Conservation (phyloP, 2,797 vertebrate genomes). For the Lutjanus campechanus region DNA sequence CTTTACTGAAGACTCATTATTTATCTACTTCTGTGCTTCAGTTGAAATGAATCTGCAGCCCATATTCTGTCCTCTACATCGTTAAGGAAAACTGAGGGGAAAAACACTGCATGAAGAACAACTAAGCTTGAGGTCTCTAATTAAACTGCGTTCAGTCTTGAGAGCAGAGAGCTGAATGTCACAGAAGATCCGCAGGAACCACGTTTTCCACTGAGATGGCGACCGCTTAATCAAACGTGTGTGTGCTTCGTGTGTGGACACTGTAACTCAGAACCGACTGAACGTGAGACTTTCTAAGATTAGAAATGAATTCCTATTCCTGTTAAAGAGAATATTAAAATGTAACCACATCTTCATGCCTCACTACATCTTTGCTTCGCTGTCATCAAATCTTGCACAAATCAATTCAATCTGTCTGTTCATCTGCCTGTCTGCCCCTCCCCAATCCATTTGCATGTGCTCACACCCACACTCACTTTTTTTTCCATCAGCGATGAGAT, state of each 20-base stretch:
- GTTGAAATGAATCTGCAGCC: slow-evolving; percentile 31
- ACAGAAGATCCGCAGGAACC: slow-evolving; percentile 5
- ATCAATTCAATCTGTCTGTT: slow-evolving; percentile 59
- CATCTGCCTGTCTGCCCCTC: slow-evolving; percentile 45
- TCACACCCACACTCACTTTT: slow-evolving; percentile 67
- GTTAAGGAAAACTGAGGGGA: slow-evolving; percentile 37
- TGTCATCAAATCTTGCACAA: slow-evolving; percentile 52
- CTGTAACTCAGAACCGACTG: background rate
- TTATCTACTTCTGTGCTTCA: slow-evolving; percentile 34
- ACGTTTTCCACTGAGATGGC: background rate
- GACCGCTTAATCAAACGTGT: background rate
- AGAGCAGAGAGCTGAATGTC: background rate
- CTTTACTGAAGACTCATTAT: slow-evolving; percentile 33
- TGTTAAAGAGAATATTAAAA: slow-evolving; percentile 3
- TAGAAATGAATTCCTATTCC: background rate
- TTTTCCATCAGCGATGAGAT: slow-evolving; percentile 60
- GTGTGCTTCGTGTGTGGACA: background rate
- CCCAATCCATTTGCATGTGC: slow-evolving; percentile 65
- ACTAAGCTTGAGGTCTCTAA: slow-evolving; percentile 21
- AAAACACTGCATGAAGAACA: slow-evolving; percentile 21
- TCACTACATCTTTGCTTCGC: background rate
- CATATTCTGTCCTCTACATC: slow-evolving; percentile 47
- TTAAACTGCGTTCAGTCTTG: slow-evolving; percentile 35
- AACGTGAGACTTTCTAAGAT: slow-evolving; percentile 23
- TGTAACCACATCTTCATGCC: background rate